Base-by-base conservation (phyloP, 2,888 invertebrate genomes). In the Microplitis deprimator region DNA sequence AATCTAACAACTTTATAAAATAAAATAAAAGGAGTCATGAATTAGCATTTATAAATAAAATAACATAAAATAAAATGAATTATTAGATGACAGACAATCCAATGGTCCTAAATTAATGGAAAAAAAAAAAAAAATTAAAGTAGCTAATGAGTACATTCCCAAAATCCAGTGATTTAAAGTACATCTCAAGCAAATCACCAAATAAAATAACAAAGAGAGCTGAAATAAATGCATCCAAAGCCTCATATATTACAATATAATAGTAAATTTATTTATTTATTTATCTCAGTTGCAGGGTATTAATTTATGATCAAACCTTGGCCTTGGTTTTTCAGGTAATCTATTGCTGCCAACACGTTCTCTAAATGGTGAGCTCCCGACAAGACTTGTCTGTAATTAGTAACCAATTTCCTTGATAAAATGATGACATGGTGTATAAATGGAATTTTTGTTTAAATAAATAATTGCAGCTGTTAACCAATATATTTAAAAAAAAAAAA, bases 271-370 rank as follows among this genome's bases (percentile, higher is more conserved):
- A 50, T 7, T 50, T 10, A 50, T 50, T 50, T 10, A 50, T 50
- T 50, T 13, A 65, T 65, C 13, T 10, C 61, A 70, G 39, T 59
- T 41, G 29, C n/a, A 65, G 50, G 50, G 8, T 8, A 50, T 50
- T 50, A 50, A 68, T 16, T 68, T 29, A 29, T 61, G 90, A 89
- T 92, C 93, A 91, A 93, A 95, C 95, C 96, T 95, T 91, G 96
- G 96, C 89, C 96, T 93, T 79, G 93, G 92, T 87, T 94, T 93
- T 90, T 97, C 96, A 83, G 95, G 94, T 86, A 96, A 92, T 79
- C 96, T 94, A 89, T 96, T 96, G 92, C 96, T 96, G 89, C 96
- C 96, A 82, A 96, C 92, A 81, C 97, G 93, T 91, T 97, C 97
- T 88, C 97, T 93, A 92, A 96, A 96, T 85, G 96, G 96, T 84